Conservation (phyloP, 2,113 vertebrate species). For the Pachyramphus minor region DNA sequence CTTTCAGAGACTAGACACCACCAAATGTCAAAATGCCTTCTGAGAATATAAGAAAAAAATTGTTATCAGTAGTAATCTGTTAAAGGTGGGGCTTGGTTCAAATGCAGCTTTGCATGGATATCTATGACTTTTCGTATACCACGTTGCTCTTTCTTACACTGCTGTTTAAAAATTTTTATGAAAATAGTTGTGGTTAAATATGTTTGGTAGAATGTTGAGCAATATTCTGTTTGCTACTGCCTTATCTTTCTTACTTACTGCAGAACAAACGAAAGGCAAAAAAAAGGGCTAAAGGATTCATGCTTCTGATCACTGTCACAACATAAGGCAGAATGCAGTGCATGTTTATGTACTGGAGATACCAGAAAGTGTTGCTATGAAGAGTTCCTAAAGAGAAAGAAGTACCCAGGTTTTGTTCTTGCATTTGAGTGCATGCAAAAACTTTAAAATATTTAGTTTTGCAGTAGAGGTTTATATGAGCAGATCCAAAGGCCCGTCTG, state of each 20-base stretch:
- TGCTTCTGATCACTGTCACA: not conserved
- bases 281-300: not conserved
- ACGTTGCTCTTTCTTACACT: not conserved
- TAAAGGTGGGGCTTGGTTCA: not conserved
- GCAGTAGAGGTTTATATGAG: not conserved
- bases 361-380: not conserved
- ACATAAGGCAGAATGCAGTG: not conserved
- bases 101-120: not conserved
- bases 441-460: not conserved
- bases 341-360: not conserved
- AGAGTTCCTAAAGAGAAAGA: not conserved
- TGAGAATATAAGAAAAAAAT: not conserved
- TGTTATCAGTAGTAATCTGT: not conserved
- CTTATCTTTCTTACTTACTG: rapidly evolving
- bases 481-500: not conserved
- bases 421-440: not conserved
- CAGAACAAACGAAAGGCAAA: not conserved
- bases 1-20: not conserved
- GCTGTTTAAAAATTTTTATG: not conserved
- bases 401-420: not conserved
- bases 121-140: not conserved
- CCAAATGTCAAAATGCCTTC: not conserved
- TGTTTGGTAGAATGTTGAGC: not conserved
- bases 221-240: not conserved
- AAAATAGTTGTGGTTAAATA: not conserved